Evolutionary conservation across 2,888 invertebrate species (phyloP), one percentile per base, ranked within the genome.

Genomic region (Buathra laborator): DNA sequence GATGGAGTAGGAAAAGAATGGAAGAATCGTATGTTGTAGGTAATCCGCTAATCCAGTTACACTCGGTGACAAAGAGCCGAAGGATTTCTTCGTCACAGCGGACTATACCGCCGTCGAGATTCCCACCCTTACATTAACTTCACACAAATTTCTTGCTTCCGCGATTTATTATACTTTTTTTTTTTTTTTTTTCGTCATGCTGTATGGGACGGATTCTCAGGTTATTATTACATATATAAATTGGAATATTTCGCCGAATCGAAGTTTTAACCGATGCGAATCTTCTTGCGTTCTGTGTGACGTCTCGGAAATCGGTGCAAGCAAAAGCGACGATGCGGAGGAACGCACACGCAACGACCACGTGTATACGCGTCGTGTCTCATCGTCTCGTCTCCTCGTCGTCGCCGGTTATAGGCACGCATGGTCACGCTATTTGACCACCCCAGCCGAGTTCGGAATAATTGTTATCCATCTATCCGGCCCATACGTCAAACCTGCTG

Each of bases 391-490:
- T 68, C 29, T 16, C 29, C 64, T 81, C 85, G 82, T 79, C 83
- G 84, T 78, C 83, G 85, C 85, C 86, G 83, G 86, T 84, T 87
- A 82, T 72, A 83, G 84, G 76, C 79, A 82, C 90, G 90, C 90
- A 91, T 91, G 93, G 93, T 93, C 93, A 93, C 93, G 93, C 91
- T 93, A 90, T 92, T 93, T 93, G 93, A 92, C 92, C 93, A 93
- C 93, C 93, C 93, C 91, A 90, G 89, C 89, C 88, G 90, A 56
- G 80, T 88, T 90, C 90, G 91, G 91, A 94, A 94, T 93, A 91
- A 93, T 93, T 93, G 92, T 93, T 93, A 94, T 93, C 93, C 93
- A 92, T 93, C 93, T 93, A 93, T 93, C 93, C 93, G 93, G 93
- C 85, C 79, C 79, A 92, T 92, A 92, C 92, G 90, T 92, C 92